phyloP scores from a whole-genome alignment of 1,140 invertebrate species.

The Bombus terrestris region DNA sequence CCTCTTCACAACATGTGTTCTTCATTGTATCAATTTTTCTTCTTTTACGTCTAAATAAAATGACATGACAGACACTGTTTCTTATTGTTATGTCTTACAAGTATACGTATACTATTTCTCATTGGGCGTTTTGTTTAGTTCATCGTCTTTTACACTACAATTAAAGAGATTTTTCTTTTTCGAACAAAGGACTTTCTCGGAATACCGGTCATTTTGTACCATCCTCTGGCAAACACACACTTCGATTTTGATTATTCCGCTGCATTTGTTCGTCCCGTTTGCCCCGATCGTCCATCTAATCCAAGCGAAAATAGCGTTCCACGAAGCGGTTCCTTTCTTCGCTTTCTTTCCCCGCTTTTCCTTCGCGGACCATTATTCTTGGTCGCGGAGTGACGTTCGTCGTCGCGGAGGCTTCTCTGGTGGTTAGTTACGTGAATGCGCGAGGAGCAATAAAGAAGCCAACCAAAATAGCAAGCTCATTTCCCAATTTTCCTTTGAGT shows the following conservation, averaged over 20 bases:
- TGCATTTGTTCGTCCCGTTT: background rate
- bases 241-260: background rate
- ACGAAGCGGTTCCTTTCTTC: background rate
- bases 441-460: background rate
- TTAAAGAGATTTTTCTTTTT: background rate
- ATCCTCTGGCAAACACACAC: background rate
- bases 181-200: background rate
- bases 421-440: conserved; percentile 5
- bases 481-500: background rate
- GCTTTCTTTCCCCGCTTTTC: conserved; percentile 4
- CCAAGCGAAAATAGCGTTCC: conserved; percentile 15
- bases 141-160: background rate
- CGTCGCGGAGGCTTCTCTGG: conserved; percentile 2
- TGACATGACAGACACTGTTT: background rate
- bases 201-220: background rate
- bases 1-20: background rate
- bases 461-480: conserved; percentile 4
- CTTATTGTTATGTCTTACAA: background rate
- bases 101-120: background rate
- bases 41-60: background rate
- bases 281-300: background rate
- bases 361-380: conserved; percentile 5
- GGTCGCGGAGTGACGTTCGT: background rate
- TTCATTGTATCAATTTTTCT: background rate
- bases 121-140: background rate